These are phyloP conservation scores for Cataglyphis cursor DNA, from an alignment of 2,888 invertebrate genomes.

Conservation along the genomic window DNA sequence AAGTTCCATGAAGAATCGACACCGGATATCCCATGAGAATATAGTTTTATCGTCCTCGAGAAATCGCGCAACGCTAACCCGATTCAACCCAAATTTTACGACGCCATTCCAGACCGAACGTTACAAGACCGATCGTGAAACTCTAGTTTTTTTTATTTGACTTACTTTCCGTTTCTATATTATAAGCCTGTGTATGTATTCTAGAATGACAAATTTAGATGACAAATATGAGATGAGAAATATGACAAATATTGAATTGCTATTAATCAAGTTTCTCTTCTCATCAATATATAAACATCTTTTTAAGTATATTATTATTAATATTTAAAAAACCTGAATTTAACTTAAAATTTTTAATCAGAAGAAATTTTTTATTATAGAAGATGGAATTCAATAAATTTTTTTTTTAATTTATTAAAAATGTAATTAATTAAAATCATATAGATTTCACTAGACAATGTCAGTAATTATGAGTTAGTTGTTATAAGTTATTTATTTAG, in stretches of 20 bases:
- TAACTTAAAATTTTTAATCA: neutral
- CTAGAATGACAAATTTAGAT: neutral
- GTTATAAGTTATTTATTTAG: neutral
- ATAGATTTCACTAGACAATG: neutral
- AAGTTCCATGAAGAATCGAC: conserved; percentile 21
- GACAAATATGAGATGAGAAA: neutral
- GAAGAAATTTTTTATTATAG: neutral
- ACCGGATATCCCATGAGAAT: neutral
- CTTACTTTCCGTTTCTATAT: neutral
- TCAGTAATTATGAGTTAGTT: neutral
- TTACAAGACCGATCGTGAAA: neutral
- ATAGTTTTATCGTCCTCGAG: neutral
- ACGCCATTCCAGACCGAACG: neutral
- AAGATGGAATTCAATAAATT: neutral
- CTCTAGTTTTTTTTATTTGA: neutral
- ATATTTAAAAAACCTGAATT: neutral
- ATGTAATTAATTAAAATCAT: neutral
- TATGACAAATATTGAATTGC: neutral
- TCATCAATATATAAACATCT: neutral
- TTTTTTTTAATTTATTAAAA: neutral
- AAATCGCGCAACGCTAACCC: neutral
- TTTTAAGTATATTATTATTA: neutral
- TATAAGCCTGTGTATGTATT: neutral
- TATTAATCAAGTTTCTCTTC: neutral
- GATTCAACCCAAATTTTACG: conserved; percentile 18